These are phyloP conservation scores for Epinephelus malabaricus DNA, from an alignment of 2,797 vertebrate genomes.

Conservation along the genomic window DNA sequence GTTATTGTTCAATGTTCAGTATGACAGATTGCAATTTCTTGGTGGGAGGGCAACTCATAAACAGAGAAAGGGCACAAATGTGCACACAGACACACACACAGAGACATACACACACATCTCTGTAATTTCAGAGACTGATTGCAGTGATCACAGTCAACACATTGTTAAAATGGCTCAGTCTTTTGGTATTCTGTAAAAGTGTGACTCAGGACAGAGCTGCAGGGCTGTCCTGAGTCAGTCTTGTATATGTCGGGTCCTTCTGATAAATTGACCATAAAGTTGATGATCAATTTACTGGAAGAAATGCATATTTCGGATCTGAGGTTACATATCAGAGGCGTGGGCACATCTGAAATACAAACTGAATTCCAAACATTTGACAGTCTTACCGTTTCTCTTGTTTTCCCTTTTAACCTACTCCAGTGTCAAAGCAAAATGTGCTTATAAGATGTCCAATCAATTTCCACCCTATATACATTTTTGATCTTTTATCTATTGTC, in stretches of 20 bases:
- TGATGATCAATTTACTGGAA: slow-evolving; percentile 68
- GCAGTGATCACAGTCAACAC: slow-evolving; percentile 23
- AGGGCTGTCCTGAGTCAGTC: slow-evolving; percentile 9
- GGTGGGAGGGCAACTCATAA: slow-evolving; percentile 46
- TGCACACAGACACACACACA: neutral
- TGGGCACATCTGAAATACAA: slow-evolving; percentile 26
- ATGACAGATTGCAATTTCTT: slow-evolving; percentile 48
- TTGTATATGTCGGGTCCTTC: slow-evolving; percentile 47
- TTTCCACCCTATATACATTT: neutral
- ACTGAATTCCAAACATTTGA: slow-evolving; percentile 3
- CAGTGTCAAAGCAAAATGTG: neutral
- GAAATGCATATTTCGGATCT: slow-evolving; percentile 55
- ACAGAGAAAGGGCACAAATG: slow-evolving; percentile 6
- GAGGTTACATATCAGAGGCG: slow-evolving; percentile 17
- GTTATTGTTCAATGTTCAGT: slow-evolving; percentile 44
- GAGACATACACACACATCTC: slow-evolving; percentile 12
- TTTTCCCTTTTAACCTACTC: neutral
- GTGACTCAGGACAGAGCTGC: slow-evolving; percentile 49
- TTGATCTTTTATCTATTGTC: neutral
- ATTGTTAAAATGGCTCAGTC: slow-evolving; percentile 43
- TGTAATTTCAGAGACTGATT: slow-evolving; percentile 45
- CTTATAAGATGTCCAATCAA: neutral
- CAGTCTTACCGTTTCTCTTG: neutral
- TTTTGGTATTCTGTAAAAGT: slow-evolving; percentile 41
- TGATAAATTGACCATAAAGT: slow-evolving; percentile 57